A percentile compares a stretch with the other conserved stretches of the same genome.
Evolutionary conservation across 2,888 invertebrate genomes (phyloP).

Genomic region (Macrophya alboannulata): DNA sequence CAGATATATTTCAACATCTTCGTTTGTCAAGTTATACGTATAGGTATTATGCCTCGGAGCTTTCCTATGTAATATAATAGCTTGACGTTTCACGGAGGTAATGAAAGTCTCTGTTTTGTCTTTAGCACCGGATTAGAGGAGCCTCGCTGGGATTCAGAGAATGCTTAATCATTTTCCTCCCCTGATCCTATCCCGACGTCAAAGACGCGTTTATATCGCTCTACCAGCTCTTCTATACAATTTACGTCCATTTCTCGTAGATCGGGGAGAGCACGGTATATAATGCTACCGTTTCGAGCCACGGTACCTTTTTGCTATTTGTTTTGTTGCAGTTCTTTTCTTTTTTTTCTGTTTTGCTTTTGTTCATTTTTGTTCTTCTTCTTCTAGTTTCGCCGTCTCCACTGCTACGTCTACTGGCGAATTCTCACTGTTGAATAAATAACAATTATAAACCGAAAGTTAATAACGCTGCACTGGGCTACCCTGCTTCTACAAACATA

Average conservation of each 20-base stretch:
- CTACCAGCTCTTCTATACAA: constrained; percentile 15
- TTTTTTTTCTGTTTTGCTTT: too few relatives aligned
- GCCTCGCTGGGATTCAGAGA: constrained; percentile 74
- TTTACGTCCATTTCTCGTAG: not conserved
- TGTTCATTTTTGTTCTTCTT: not conserved
- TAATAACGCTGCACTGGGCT: constrained; percentile 35
- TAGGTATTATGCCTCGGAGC: not conserved
- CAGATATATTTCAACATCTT: not conserved
- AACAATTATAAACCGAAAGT: constrained; percentile 44
- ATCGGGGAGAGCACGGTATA: not conserved
- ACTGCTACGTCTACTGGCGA: not conserved
- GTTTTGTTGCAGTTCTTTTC: too few relatives aligned
- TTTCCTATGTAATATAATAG: constrained; percentile 1
- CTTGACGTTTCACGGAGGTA: constrained; percentile 64
- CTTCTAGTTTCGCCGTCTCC: not conserved
- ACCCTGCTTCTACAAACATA: constrained; percentile 8
- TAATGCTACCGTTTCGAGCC: not conserved
- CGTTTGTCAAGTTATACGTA: not conserved
- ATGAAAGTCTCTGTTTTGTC: constrained; percentile 74
- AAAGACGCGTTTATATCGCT: constrained; percentile 58
- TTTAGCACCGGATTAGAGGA: constrained; percentile 76
- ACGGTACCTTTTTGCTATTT: not conserved
- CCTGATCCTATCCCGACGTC: constrained; percentile 16
- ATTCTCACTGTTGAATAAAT: constrained; percentile 43
- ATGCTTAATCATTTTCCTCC: constrained; percentile 77